Base-by-base conservation (phyloP, 2,888 invertebrate species). In the Yponomeuta evonymella region DNA sequence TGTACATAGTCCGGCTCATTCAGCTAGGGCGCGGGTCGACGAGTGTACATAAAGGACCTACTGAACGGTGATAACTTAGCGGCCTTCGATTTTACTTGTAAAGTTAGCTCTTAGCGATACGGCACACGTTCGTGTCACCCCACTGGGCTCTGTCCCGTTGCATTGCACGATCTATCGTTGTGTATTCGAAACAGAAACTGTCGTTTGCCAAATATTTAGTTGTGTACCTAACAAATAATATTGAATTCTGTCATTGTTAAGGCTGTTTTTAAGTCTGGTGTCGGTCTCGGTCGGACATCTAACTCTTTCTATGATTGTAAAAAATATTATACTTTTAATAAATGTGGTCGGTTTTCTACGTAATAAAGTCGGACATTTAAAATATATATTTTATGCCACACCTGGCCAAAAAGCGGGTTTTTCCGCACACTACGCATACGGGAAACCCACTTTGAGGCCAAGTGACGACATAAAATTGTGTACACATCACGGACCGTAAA, bases 1-100 rank as follows among this genome's bases (percentile, higher is more conserved):
- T 71, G 71, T 71, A 69, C 58, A 70, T 71, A 64, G 67, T 67
- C 48, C 51, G 15, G 68, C 68, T 69, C 68, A 69, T n/a, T 23
- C 51, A 29, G 29, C 2, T 48, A 77, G 79, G 78, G 79, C 76
- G 78, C 76, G 76, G 51, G 51, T 15, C 51, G 51, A 15, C 75
- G 75, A 73, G 63, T 89, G 88, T 89, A 90, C 82, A 90, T 89
- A 90, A 86, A 87, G 79, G 79, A 82, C 80, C 83, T 89, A 90
- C 89, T 89, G 87, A 90, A 89, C 86, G 87, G 92, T 92, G 92
- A 92, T 92, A 91, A 88, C 84, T 86, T 91, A 91, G 92, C 92
- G 92, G 92, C 92, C 92, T 92, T 92, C 87, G 88, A 91, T 90
- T 89, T 86, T 86, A 90, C 88, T 89, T 90, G 89, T 91, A 90